Base-by-base conservation (phyloP, 2,113 vertebrate species). In the Gallinago media region DNA sequence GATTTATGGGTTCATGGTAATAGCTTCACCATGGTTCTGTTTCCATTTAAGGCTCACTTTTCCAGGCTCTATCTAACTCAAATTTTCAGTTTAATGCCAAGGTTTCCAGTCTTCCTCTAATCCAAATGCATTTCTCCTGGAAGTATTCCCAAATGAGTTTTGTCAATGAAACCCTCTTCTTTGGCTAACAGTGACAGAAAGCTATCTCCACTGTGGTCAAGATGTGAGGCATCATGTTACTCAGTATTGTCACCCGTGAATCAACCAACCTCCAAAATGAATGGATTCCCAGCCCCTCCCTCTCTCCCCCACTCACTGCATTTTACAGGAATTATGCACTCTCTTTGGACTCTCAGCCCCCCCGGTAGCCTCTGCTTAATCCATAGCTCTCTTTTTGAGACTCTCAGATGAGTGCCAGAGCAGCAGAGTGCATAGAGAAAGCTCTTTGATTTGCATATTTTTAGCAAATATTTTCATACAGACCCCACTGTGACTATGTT, bases 231-330 rank as follows among this genome's bases (percentile, higher is more conserved):
- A 52, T 12, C 36, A 8, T 17, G 11, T 70, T 85, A 20, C 23
- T 68, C 15, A 61, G 1, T 62, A 77, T 5, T 22, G 23, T 55
- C 50, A 66, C 8, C 6, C 17, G 32, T 38, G 11, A 44, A 71
- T 23, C 17, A 78, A 61, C 2, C 16, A 59, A 26, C 6, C 12
- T 73, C 50, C 9, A 49, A 55, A 47, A 49, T 34, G 40, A 55
- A 78, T 36, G 22, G 58, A 25, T 5, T 6, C 8, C 29, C 23
- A 75, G 47, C 12, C 14, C 40, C 40, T 42, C 18, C 18, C 18
- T 46, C 44, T 8, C 44, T 46, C 5, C 12, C 4, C 10, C 8
- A 5, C 4, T 42, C 25, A 34, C 12, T 8, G 8, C 0, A 1
- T 1, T n/a, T 6, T 40, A 55, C 29, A 61, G 11, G 18, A 88